Base-by-base conservation (phyloP, 2,797 vertebrate species). In the Phrynocephalus forsythii region DNA sequence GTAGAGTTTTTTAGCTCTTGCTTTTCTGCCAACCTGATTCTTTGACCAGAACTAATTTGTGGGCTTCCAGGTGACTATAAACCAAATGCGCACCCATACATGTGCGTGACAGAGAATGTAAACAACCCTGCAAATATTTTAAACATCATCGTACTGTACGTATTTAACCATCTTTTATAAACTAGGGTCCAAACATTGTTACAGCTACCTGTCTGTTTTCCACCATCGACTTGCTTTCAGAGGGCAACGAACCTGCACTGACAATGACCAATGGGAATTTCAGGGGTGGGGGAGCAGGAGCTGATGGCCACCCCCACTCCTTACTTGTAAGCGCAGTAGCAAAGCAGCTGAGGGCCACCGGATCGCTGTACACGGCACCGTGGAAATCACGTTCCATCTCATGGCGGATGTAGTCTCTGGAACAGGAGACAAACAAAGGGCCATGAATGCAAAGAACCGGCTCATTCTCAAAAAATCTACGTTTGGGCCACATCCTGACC, bases 381-480 rank as follows among this genome's bases (percentile, higher is more conserved):
- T 96, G 95, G 91, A 96, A 97, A 22, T 95, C 95, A 0, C 88
- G 91, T 30, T 95, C 95, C 92, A 97, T 90, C 94, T 98, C 98
- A 0, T 89, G 96, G 4, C 88, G 95, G 2, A 98, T 91, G 73
- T 97, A 98, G 83, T 98, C 97, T 95, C 98, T 98, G 94, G 8
- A 71, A 63, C 0, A 20, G 48, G 50, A 82, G n/a, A 28, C 77
- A 1, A 30, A 73, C 16, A 48, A 2, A 0, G 24, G 6, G 1
- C 10, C 33, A 16, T 16, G 28, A 1, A 4, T 8, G 10, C 15
- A 71, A 44, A 5, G 50, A 71, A 71, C 9, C 13, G 13, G 24
- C 28, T 3, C 0, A 1, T 16, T 78, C 8, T 52, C 44, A 28
- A 78, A 78, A 28, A 28, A 15, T 20, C 22, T 18, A 18, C 5